These are phyloP conservation scores for Bos javanicus DNA, from an alignment of 2,113 vertebrate genomes.

Conservation along the genomic window DNA sequence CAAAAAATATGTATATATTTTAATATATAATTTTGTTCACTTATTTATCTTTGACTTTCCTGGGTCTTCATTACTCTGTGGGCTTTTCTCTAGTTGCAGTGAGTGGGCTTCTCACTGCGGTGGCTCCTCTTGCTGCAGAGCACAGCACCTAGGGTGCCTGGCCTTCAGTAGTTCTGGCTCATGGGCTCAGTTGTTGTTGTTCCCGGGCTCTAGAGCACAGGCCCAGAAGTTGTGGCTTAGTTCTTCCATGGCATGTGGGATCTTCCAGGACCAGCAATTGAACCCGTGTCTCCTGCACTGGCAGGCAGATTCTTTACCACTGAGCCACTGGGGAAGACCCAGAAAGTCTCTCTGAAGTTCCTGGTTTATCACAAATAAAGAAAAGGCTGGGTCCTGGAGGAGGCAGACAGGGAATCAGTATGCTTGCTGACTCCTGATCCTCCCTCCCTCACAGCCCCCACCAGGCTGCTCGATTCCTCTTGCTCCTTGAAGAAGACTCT, in stretches of 20 bases:
- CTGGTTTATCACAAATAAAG: not conserved
- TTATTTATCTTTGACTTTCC: not conserved
- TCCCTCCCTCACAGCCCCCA: not conserved
- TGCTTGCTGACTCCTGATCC: not conserved
- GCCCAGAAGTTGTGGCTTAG: not conserved
- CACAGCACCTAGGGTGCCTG: accelerated
- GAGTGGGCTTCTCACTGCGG: accelerated
- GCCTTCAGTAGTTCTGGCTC: not conserved
- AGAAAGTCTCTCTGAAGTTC: not conserved
- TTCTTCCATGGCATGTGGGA: not conserved
- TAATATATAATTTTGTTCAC: not conserved
- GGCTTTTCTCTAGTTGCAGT: not conserved
- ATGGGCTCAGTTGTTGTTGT: not conserved
- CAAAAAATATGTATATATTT: not conserved
- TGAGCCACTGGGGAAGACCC: not conserved
- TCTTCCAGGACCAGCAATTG: not conserved
- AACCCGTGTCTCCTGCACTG: not conserved
- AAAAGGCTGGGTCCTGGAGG: not conserved
- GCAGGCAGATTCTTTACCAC: not conserved
- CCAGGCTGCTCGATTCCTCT: not conserved
- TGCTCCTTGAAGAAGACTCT: conserved; percentile 13
- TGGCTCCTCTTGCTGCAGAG: not conserved
- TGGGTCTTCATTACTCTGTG: not conserved
- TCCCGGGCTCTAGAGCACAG: not conserved
- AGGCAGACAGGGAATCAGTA: not conserved